phyloP scores from a whole-genome alignment of 2,113 vertebrate species.

The Azemiops feae region DNA sequence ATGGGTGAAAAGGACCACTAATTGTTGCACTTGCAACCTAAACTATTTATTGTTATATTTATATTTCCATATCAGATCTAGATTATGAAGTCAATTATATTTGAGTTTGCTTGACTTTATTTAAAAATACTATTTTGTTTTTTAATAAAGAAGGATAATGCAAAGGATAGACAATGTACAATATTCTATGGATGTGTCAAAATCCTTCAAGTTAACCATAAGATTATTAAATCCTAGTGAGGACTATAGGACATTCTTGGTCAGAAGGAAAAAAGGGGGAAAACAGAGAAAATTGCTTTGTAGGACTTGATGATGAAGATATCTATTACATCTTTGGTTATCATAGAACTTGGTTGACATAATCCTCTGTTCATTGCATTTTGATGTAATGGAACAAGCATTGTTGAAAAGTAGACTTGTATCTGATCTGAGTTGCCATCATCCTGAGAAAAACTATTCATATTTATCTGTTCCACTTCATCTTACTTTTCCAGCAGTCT shows the following conservation, averaged over 20 bases:
- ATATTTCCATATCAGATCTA: neutral
- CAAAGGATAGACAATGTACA: neutral
- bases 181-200: neutral
- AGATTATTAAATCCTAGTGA: neutral
- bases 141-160: slow-evolving; percentile 2
- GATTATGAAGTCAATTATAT: neutral
- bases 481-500: neutral
- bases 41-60: neutral
- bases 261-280: neutral
- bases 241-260: neutral
- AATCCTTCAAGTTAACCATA: neutral
- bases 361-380: neutral
- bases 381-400: neutral
- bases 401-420: neutral
- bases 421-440: no score
- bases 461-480: neutral
- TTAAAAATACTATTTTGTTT: neutral
- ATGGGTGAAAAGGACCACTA: neutral
- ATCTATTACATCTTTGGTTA: neutral
- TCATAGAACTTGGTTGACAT: neutral
- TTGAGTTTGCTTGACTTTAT: neutral
- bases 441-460: neutral
- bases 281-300: neutral
- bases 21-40: neutral
- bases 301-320: neutral